Evolutionary conservation across 2,888 invertebrate species (phyloP).

Genomic region (Abscondita cerata): DNA sequence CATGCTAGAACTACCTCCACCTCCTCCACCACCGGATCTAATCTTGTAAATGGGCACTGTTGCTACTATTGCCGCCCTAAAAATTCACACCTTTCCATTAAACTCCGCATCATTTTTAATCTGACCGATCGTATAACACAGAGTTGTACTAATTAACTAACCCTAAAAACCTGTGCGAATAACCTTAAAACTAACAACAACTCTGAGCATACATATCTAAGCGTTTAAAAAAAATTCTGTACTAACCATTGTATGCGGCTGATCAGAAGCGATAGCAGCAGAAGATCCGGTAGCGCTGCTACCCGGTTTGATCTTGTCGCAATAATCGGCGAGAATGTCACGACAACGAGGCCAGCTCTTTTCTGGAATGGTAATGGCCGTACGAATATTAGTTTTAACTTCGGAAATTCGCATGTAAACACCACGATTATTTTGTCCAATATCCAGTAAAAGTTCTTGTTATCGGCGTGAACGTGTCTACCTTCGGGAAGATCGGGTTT

Average conservation of each 20-base stretch:
- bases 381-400: constrained; percentile 98
- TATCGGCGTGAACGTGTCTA: constrained; percentile 95
- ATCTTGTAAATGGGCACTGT: constrained; percentile 26
- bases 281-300: constrained; percentile 47
- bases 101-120: too few species aligned
- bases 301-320: constrained; percentile 86
- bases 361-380: constrained; percentile 98
- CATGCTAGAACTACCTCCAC: constrained; percentile 27
- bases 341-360: constrained; percentile 98
- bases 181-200: too few species aligned
- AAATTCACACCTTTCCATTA: constrained; percentile 6
- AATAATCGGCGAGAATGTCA: constrained; percentile 96
- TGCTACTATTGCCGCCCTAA: constrained; percentile 30
- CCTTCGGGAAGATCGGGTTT: constrained; percentile 93
- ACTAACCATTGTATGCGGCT: constrained; percentile 31
- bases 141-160: too few species aligned
- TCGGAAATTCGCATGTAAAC: constrained; percentile 99
- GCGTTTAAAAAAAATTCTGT: neutral
- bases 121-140: too few species aligned
- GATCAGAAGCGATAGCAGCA: constrained; percentile 24
- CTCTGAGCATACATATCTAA: neutral
- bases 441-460: constrained; percentile 99
- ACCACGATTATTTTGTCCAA: constrained; percentile 98
- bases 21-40: constrained; percentile 29
- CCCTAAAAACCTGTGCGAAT: too few species aligned